Percentiles rank a stretch among this genome's conserved stretches.
Evolutionary conservation across 1,140 invertebrate genomes (phyloP).

Genomic region (Drosophila eugracilis): DNA sequence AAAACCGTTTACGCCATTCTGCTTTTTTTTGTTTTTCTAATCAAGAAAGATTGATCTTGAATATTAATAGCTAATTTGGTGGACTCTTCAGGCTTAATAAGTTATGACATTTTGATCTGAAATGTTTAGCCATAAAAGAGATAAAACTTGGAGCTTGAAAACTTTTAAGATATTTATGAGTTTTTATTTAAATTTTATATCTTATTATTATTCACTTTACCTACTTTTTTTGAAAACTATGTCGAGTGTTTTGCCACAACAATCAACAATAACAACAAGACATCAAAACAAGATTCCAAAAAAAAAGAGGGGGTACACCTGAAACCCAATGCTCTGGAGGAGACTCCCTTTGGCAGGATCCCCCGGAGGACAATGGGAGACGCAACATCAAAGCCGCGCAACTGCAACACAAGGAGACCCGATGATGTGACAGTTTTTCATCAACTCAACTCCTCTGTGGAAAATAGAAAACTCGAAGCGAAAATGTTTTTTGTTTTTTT

Average conservation of each 20-base stretch:
- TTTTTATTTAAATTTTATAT: neutral
- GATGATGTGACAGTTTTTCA: constrained; percentile 80
- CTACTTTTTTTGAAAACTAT: constrained; percentile 45
- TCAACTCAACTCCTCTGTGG: constrained; percentile 55
- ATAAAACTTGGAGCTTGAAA: too few relatives aligned
- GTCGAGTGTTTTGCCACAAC: constrained; percentile 66
- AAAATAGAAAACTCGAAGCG: constrained; percentile 11
- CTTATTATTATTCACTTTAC: constrained; percentile 18
- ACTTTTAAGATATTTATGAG: too few relatives aligned
- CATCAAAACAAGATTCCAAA: constrained; percentile 25
- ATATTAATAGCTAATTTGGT: neutral
- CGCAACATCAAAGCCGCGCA: constrained; percentile 68
- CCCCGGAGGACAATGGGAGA: constrained; percentile 57
- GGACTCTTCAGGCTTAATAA: neutral
- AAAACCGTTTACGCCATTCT: neutral
- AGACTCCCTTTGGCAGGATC: constrained; percentile 29
- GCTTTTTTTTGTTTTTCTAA: neutral
- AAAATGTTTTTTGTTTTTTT: constrained; percentile 45
- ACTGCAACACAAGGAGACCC: constrained; percentile 60
- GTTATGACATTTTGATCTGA: neutral
- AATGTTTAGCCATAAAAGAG: neutral
- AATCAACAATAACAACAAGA: constrained; percentile 52
- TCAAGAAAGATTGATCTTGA: neutral
- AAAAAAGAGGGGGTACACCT: constrained; percentile 12
- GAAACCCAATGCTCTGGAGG: constrained; percentile 60